A percentile compares a stretch with the other conserved stretches of the same genome.
Conservation (phyloP, 2,888 invertebrate species). For the Leptothorax acervorum region DNA sequence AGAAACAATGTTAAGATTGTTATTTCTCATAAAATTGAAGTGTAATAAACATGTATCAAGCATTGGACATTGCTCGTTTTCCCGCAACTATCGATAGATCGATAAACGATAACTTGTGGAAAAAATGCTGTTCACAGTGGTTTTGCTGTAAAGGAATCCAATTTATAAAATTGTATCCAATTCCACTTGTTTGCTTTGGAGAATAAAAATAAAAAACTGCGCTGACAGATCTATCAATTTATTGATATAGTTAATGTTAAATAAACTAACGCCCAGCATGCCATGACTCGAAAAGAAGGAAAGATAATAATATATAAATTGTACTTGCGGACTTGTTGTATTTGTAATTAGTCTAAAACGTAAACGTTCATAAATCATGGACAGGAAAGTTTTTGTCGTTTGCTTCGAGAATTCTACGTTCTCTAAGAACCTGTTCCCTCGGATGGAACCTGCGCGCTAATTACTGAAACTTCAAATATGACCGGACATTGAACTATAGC, state of each 20-base stretch:
- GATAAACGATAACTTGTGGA: conserved; percentile 7
- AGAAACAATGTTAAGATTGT: not conserved
- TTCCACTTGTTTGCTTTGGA: not conserved
- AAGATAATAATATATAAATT: conserved; percentile 16
- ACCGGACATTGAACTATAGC: conserved; percentile 31
- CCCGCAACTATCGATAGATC: not conserved
- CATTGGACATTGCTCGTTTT: not conserved
- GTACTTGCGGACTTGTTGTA: not conserved
- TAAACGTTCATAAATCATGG: conserved; percentile 14
- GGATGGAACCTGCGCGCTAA: conserved; percentile 10
- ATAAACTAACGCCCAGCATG: not conserved
- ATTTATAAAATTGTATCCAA: conserved; percentile 32
- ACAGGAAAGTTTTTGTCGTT: conserved; percentile 18
- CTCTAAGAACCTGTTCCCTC: conserved; percentile 4
- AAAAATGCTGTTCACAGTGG: conserved; percentile 20
- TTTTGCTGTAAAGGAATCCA: conserved; percentile 1
- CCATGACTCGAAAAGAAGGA: not conserved
- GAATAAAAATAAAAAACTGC: conserved; percentile 24
- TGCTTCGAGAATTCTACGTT: conserved; percentile 9
- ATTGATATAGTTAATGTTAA: conserved; percentile 16
- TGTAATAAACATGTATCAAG: not conserved
- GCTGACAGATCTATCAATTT: conserved; percentile 21
- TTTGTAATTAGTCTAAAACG: conserved; percentile 2
- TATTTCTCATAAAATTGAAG: not conserved
- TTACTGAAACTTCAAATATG: conserved; percentile 43